These are phyloP conservation scores for Auanema sp. DNA, from an alignment of 2,888 invertebrate species.

Conservation along the genomic window DNA sequence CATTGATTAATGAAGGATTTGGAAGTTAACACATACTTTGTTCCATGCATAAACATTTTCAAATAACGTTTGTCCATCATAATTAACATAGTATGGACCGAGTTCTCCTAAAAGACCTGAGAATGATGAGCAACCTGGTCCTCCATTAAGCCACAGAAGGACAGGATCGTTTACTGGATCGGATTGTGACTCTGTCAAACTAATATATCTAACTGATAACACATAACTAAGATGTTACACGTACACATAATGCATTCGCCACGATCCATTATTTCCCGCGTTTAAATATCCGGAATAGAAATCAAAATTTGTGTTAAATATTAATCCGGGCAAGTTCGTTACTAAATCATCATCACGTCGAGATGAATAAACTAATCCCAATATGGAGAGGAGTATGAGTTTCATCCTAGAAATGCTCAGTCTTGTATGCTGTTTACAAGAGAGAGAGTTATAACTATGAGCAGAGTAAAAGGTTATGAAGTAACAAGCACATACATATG, in stretches of 20 bases:
- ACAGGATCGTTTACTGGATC: slow-evolving; percentile 65
- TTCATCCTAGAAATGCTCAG: not conserved
- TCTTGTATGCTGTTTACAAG: too few species aligned
- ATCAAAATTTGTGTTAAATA: slow-evolving; percentile 64
- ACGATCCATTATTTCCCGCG: slow-evolving; percentile 62
- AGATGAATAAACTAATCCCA: not conserved
- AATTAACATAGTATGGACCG: slow-evolving; percentile 65
- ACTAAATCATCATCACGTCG: slow-evolving; percentile 50
- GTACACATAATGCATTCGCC: slow-evolving; percentile 67
- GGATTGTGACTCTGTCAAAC: slow-evolving; percentile 66
- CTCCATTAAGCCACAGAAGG: slow-evolving; percentile 68
- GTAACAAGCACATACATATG: not conserved
- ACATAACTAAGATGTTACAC: slow-evolving; percentile 13
- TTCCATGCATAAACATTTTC: slow-evolving; percentile 64
- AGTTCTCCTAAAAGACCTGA: slow-evolving; percentile 55
- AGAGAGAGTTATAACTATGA: not conserved
- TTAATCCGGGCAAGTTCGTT: slow-evolving; percentile 64
- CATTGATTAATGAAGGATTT: not conserved
- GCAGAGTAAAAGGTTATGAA: not conserved
- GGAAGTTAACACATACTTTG: slow-evolving; percentile 35
- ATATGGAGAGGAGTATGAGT: slow-evolving; percentile 1
- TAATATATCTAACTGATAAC: slow-evolving; percentile 29
- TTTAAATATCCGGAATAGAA: slow-evolving; percentile 67
- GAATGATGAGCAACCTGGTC: slow-evolving; percentile 51
- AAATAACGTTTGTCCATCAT: slow-evolving; percentile 53